A percentile compares a stretch with the other conserved stretches of the same genome.
These are phyloP conservation scores for Epinotia nisella DNA, from an alignment of 2,888 invertebrate genomes.

Conservation along the genomic window DNA sequence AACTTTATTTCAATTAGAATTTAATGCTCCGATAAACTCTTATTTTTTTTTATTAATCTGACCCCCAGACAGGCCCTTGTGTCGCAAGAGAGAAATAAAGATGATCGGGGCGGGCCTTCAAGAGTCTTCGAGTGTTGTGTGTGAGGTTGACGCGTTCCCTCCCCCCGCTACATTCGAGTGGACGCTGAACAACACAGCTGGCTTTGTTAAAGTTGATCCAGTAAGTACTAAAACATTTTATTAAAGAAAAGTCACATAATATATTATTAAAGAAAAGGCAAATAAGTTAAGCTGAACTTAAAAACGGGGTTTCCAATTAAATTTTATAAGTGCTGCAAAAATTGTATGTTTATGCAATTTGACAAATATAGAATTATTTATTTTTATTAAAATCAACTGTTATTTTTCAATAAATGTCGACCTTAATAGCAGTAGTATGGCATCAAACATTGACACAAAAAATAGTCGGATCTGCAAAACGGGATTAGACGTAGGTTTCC, in stretches of 20 bases:
- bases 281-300: no score
- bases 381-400: no score
- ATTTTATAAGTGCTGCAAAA: no score
- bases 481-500: no score
- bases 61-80: slow-evolving; percentile 91
- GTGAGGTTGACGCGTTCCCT: slow-evolving; percentile 94
- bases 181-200: slow-evolving; percentile 95
- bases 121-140: slow-evolving; percentile 91
- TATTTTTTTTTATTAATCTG: slow-evolving; percentile 29
- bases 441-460: no score
- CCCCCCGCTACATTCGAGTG: slow-evolving; percentile 93
- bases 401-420: no score
- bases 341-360: no score
- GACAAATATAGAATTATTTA: no score
- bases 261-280: neutral
- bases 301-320: no score
- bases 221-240: slow-evolving; percentile 60
- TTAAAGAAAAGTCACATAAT: neutral
- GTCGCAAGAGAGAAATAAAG: slow-evolving; percentile 90
- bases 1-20: slow-evolving; percentile 3
- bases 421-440: no score
- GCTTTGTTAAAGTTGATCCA: slow-evolving; percentile 88
- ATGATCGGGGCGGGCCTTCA: slow-evolving; percentile 94
- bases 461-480: no score
- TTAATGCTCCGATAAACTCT: slow-evolving; percentile 1